Evolutionary conservation across 2,113 vertebrate species (phyloP).

Genomic region (Mola mola): DNA sequence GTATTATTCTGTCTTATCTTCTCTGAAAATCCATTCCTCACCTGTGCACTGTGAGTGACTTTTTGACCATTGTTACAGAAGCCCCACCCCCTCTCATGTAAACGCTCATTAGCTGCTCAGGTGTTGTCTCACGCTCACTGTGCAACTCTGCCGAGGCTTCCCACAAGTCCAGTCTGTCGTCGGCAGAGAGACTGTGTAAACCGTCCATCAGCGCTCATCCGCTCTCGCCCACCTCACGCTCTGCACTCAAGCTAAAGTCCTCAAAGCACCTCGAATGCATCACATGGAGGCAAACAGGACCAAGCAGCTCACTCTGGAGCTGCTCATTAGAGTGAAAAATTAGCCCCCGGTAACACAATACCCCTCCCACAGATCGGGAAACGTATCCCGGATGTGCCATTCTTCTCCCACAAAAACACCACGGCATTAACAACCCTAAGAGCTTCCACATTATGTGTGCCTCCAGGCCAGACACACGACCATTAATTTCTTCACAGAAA

Average conservation of each 20-base stretch:
- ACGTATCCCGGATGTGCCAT: slow-evolving; percentile 52
- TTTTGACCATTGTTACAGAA: slow-evolving; percentile 4
- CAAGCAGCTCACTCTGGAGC: slow-evolving; percentile 57
- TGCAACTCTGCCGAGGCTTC: slow-evolving; percentile 2
- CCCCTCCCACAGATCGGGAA: slow-evolving; percentile 12
- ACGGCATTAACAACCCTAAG: slow-evolving; percentile 31
- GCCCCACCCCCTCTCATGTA: neutral
- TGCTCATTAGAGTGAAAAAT: slow-evolving; percentile 68
- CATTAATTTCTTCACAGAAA: slow-evolving; percentile 55
- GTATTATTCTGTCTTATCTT: no score
- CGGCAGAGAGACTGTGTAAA: slow-evolving; percentile 26
- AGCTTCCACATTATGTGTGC: slow-evolving; percentile 42
- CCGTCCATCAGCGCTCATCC: slow-evolving; percentile 32
- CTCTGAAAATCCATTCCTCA: slow-evolving; percentile 14
- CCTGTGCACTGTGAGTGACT: neutral
- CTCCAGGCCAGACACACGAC: slow-evolving; percentile 42
- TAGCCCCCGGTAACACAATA: slow-evolving; percentile 16
- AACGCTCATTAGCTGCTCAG: slow-evolving; percentile 3
- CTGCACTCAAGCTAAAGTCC: slow-evolving; percentile 3
- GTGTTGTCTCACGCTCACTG: slow-evolving; percentile 3
- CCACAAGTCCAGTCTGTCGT: slow-evolving; percentile 51
- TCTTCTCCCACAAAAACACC: slow-evolving; percentile 40
- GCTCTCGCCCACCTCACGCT: slow-evolving; percentile 42
- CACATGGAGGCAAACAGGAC: slow-evolving; percentile 27
- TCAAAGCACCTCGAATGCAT: slow-evolving; percentile 33